These are phyloP conservation scores for Gnatocerus cornutus DNA, from an alignment of 2,888 invertebrate genomes.

Conservation along the genomic window DNA sequence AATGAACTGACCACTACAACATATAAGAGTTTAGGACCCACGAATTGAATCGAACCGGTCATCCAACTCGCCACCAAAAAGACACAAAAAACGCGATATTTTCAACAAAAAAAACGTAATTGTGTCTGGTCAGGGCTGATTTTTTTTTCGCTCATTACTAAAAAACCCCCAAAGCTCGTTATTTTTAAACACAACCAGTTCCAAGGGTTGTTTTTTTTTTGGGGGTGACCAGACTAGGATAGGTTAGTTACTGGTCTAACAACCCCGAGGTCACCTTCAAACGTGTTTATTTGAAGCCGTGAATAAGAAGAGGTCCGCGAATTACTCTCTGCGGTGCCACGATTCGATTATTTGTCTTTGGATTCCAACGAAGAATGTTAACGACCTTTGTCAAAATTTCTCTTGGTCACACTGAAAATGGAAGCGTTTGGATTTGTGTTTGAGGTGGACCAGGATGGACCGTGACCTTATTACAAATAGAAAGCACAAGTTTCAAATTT, in stretches of 20 bases:
- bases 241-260: constrained; percentile 26
- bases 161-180: neutral
- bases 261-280: constrained; percentile 3
- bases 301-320: constrained; percentile 14
- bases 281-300: neutral
- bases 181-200: constrained; percentile 30
- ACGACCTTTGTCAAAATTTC: constrained; percentile 48
- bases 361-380: constrained; percentile 40
- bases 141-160: constrained; percentile 24
- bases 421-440: constrained; percentile 23
- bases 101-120: constrained; percentile 64
- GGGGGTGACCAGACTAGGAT: constrained; percentile 28
- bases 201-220: constrained; percentile 25
- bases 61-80: constrained; percentile 61
- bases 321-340: constrained; percentile 12
- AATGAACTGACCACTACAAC: constrained; percentile 69
- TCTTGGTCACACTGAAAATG: constrained; percentile 28
- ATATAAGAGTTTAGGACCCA: constrained; percentile 68
- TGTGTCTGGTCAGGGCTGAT: constrained; percentile 68
- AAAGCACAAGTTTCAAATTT: constrained; percentile 43
- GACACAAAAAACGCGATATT: constrained; percentile 55
- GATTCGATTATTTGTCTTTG: neutral
- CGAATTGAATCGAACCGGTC: constrained; percentile 63
- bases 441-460: constrained; percentile 32
- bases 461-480: constrained; percentile 41